Evolutionary conservation across 2,888 invertebrate species (phyloP).

Genomic region (Oxytorus armatus): DNA sequence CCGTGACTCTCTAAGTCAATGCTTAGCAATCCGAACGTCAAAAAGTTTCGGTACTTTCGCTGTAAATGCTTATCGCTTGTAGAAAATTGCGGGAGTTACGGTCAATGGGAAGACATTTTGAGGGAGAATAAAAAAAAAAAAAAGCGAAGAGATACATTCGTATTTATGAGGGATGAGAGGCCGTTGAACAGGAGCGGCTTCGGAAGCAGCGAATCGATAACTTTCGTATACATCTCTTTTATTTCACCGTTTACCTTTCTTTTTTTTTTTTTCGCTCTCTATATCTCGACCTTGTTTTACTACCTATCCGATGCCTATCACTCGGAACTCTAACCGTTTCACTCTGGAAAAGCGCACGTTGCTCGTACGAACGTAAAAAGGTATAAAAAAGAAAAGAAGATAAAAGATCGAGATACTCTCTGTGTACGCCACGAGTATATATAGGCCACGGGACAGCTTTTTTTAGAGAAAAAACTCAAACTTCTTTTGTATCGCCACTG

Average conservation of each 20-base stretch:
- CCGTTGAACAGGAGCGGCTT: neutral
- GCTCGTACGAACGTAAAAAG: neutral
- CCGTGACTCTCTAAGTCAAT: neutral
- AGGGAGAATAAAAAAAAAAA: neutral
- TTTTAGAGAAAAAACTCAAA: too few species aligned
- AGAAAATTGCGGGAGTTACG: too few species aligned
- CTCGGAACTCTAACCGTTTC: neutral
- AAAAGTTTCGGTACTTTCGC: neutral
- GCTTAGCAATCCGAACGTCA: conserved; percentile 21
- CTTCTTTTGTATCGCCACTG: too few species aligned
- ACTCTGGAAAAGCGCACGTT: neutral
- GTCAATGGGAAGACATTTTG: conserved; percentile 5
- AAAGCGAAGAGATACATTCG: neutral
- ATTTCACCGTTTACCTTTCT: neutral
- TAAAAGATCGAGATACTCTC: neutral
- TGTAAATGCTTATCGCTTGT: conserved; percentile 6
- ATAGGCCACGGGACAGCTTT: too few species aligned
- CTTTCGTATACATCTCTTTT: neutral
- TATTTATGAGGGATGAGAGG: neutral
- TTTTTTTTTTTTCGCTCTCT: neutral
- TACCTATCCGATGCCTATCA: neutral
- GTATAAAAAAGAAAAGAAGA: neutral
- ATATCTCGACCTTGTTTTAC: too few species aligned
- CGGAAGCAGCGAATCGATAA: conserved; percentile 26
- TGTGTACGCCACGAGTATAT: conserved; percentile 7